Evolutionary conservation across 2,888 invertebrate species (phyloP), one percentile per base, ranked within the genome.

Genomic region (Acleris holmiana): DNA sequence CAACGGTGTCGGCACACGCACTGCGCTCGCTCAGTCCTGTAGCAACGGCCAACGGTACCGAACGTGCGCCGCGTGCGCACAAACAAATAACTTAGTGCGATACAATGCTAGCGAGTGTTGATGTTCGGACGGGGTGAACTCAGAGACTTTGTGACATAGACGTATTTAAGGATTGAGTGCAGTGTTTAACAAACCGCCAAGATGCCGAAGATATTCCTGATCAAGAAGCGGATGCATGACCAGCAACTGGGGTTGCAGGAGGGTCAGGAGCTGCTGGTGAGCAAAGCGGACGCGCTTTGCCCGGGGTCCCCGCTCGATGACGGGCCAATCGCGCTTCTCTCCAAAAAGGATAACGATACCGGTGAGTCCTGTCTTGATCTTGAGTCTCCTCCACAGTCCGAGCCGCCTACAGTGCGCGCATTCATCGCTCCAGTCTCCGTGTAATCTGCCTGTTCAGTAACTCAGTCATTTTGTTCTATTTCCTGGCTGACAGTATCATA

Each of bases 151-250:
- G 90, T 89, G 88, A 85, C 75, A 85, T 74, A 84, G 75, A 87
- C 81, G 79, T 82, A 85, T 80, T 80, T 68, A 82, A 80, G 88
- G 85, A 89, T 88, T 81, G 75, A 88, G 91, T 92, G 91, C 80
- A 88, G 91, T 92, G 91, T 79, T 78, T 67, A 71, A 69, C 80
- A 83, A 80, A 76, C 73, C 79, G 71, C 71, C 78, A 92, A 92
- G 82, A 98, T 98, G 98, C 98, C 98, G 94, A 98, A 98, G 94
- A 98, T 98, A 91, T 98, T 97, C 93, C 92, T 97, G 79, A 97
- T 98, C 80, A 98, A 97, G 93, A 96, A 97, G 89, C 95, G 97
- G 85, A 94, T 98, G 93, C 97, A 97, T 78, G 97, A 97, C 95
- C 97, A 98, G 94, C 98, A 98, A 91, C 94, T 96, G 82, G 94